These are phyloP conservation scores for Hyperoplus immaculatus DNA, from an alignment of 2,797 vertebrate genomes.

Conservation along the genomic window DNA sequence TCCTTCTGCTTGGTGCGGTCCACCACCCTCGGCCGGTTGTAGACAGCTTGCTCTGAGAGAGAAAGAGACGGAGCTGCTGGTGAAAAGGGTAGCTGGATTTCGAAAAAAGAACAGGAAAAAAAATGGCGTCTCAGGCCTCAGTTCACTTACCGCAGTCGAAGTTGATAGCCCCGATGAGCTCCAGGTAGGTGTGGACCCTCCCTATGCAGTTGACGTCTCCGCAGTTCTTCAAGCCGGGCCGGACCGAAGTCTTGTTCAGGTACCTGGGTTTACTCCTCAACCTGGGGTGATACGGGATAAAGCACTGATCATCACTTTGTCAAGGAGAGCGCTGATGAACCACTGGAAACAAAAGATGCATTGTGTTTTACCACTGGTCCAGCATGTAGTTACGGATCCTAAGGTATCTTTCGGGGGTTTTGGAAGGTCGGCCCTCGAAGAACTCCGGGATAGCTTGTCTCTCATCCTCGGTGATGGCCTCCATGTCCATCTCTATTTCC, in stretches of 20 bases:
- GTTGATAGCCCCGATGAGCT: constrained; percentile 97
- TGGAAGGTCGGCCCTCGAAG: constrained; percentile 96
- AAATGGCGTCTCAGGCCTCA: not conserved
- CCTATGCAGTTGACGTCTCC: constrained; percentile 99
- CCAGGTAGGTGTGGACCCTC: constrained; percentile 97
- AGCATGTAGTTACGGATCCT: constrained; percentile 99
- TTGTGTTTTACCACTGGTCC: constrained; percentile 92
- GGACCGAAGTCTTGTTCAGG: constrained; percentile 98
- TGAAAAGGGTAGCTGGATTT: not conserved
- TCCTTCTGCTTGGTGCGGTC: constrained; percentile 90
- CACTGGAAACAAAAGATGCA: not conserved
- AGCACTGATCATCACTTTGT: not conserved
- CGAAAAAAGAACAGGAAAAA: too few relatives aligned
- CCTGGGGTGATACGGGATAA: constrained; percentile 78
- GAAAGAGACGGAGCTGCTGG: not conserved
- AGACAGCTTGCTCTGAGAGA: constrained; percentile 92
- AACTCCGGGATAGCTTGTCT: constrained; percentile 98
- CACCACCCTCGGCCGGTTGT: constrained; percentile 91
- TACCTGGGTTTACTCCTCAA: constrained; percentile 93
- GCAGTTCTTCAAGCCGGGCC: constrained; percentile 97
- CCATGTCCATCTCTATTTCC: constrained; percentile 91
- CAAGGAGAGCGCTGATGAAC: not conserved
- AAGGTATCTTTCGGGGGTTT: constrained; percentile 97
- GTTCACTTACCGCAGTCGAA: constrained; percentile 92
- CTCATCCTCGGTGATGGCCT: constrained; percentile 92